Evolutionary conservation across 1,140 invertebrate species (phyloP).

Genomic region (Gonatopus flavifemur): DNA sequence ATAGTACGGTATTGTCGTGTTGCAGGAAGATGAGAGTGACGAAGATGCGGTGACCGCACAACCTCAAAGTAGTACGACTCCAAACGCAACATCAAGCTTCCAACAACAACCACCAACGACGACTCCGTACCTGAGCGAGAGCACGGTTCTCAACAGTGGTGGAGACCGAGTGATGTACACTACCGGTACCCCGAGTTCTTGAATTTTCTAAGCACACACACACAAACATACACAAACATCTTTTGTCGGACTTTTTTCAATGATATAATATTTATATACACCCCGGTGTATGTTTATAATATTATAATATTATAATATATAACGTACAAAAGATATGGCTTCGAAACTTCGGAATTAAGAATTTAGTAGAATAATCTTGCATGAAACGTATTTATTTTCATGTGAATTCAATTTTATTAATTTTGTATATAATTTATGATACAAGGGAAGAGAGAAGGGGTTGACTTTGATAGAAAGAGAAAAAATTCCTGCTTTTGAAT

Average conservation of each 20-base stretch:
- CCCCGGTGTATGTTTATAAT: neutral
- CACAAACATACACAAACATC: neutral
- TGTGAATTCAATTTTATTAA: too few relatives aligned
- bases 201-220: conserved; percentile 16
- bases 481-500: too few relatives aligned
- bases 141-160: conserved; percentile 53
- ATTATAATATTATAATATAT: conserved; percentile 2
- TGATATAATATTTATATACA: neutral
- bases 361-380: neutral
- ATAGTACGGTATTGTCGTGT: conserved; percentile 8
- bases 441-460: too few relatives aligned
- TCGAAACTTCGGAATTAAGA: neutral
- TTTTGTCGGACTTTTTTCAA: neutral
- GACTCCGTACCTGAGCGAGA: conserved; percentile 42
- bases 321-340: neutral
- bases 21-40: conserved; percentile 55
- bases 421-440: too few relatives aligned
- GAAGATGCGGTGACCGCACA: conserved; percentile 53
- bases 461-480: too few relatives aligned
- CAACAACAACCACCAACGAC: conserved; percentile 44
- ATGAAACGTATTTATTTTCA: neutral
- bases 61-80: conserved; percentile 41
- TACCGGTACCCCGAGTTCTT: conserved; percentile 46
- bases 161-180: conserved; percentile 47
- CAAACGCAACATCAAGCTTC: conserved; percentile 25